Evolutionary conservation across 2,888 invertebrate genomes (phyloP).

Genomic region (Lepidocyrtinus sp.): DNA sequence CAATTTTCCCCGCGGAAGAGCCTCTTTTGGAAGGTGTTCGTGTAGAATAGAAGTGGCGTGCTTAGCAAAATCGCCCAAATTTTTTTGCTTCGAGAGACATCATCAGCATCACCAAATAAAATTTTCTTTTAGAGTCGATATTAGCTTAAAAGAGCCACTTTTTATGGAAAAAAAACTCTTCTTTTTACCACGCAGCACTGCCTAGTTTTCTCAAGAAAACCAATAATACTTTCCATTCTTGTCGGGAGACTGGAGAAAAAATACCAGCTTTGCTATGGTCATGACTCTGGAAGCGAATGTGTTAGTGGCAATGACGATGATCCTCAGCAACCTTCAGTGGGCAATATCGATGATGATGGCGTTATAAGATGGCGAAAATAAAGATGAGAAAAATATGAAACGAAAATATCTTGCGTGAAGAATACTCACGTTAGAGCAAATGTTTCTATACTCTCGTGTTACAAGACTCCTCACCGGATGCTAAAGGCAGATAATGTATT

Average conservation of each 20-base stretch:
- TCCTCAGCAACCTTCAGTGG: background rate
- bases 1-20: background rate
- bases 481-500: constrained; percentile 36
- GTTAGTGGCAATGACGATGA: constrained; percentile 14
- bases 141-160: background rate
- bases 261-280: background rate
- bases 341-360: background rate
- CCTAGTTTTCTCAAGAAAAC: background rate
- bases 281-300: background rate
- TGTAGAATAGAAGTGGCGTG: background rate
- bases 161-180: background rate
- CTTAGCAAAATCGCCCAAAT: constrained; percentile 1
- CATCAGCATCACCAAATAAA: constrained; percentile 3
- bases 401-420: background rate
- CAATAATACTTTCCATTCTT: constrained; percentile 13
- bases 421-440: constrained; percentile 6
- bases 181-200: background rate
- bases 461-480: constrained; percentile 26
- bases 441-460: constrained; percentile 1
- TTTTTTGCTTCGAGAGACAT: background rate
- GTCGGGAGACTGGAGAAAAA: constrained; percentile 11
- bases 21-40: background rate
- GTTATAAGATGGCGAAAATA: background rate
- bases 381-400: background rate
- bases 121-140: background rate